These are phyloP conservation scores for Pegea sp. DNA, from an alignment of 23 tunicate species.

Conservation along the genomic window DNA sequence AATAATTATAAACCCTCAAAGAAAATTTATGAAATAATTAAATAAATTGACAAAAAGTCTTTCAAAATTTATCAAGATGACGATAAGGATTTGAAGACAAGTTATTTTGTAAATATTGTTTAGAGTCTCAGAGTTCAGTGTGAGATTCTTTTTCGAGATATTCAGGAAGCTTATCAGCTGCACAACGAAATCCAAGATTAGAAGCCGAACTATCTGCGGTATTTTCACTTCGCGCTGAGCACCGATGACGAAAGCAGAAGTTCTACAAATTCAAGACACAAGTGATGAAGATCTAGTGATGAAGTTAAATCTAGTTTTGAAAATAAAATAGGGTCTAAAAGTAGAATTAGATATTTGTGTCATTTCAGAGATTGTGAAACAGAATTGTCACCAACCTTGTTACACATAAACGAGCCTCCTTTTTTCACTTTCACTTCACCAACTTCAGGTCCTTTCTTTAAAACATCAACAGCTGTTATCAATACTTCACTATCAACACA, in stretches of 20 bases:
- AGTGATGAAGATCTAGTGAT: background rate
- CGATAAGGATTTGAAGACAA: no score
- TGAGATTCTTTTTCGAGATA: slow-evolving; percentile 12
- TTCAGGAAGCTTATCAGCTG: slow-evolving; percentile 38
- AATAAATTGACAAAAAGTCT: no score
- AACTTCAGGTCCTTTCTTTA: slow-evolving; percentile 31
- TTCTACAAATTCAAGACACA: slow-evolving; percentile 5
- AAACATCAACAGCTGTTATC: no score
- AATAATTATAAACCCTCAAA: no score
- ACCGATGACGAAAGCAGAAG: slow-evolving; percentile 64
- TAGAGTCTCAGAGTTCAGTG: slow-evolving; percentile 8
- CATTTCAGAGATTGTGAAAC: no score
- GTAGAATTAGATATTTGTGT: no score
- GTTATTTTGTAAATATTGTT: no score
- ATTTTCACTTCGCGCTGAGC: slow-evolving; percentile 69
- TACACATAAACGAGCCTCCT: slow-evolving; percentile 91
- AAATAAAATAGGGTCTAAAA: no score
- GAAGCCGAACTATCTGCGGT: slow-evolving; percentile 85
- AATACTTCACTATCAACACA: no score
- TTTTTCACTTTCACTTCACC: slow-evolving; percentile 76
- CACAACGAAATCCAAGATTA: slow-evolving; percentile 85
- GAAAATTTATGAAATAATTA: no score
- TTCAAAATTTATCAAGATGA: no score
- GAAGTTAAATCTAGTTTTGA: background rate
- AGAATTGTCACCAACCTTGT: no score